Evolutionary conservation across 1,140 invertebrate species (phyloP).

Genomic region (Calosoma granatense): DNA sequence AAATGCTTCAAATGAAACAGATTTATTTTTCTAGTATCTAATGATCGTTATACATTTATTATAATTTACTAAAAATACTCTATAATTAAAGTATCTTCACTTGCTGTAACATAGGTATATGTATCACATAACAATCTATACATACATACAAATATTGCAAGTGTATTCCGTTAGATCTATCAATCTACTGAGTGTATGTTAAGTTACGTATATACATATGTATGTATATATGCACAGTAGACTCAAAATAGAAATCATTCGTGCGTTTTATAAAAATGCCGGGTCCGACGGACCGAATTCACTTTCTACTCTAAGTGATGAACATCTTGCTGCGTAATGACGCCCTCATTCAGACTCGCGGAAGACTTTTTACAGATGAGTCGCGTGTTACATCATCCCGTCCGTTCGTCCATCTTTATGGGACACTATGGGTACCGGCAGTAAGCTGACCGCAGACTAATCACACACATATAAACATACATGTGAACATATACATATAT

Average conservation of each 20-base stretch:
- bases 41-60: neutral
- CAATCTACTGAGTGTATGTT: neutral
- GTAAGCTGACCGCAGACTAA: too few species aligned
- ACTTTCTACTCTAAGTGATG: neutral
- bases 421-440: too few species aligned
- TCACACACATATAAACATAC: too few species aligned
- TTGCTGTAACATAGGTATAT: neutral
- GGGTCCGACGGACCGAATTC: neutral
- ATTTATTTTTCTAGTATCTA: neutral
- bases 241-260: neutral
- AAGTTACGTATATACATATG: neutral
- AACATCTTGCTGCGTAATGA: neutral
- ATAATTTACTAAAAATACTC: neutral
- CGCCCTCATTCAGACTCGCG: neutral
- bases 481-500: too few species aligned
- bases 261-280: neutral
- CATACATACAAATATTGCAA: neutral
- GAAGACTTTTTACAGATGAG: neutral
- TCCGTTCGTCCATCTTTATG: too few species aligned
- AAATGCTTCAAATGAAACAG: too few species aligned
- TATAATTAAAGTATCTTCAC: neutral
- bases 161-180: neutral
- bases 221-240: neutral
- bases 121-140: neutral
- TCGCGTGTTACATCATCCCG: too few species aligned